Conservation (phyloP, 2,113 vertebrate genomes). For the Psilopsiagon aymara region DNA sequence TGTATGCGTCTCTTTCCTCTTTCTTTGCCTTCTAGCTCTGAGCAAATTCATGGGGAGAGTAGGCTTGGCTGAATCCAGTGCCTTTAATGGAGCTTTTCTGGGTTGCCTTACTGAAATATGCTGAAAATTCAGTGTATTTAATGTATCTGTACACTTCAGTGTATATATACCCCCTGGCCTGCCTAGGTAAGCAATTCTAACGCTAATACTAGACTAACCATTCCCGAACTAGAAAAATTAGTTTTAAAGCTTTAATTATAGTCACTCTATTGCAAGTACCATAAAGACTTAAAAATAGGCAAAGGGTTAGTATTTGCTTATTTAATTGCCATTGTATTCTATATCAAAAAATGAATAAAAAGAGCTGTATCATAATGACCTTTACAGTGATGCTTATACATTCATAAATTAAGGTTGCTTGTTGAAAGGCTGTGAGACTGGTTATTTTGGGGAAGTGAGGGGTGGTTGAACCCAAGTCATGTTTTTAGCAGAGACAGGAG, state of each 20-base stretch:
- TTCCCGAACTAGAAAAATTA: neutral
- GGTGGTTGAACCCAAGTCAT: neutral
- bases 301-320: neutral
- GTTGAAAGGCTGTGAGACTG: neutral
- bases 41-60: neutral
- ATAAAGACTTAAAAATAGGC: neutral
- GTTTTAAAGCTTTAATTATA: neutral
- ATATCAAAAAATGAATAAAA: neutral
- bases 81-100: neutral
- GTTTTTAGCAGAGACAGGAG: neutral
- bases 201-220: neutral
- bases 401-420: neutral
- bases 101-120: neutral
- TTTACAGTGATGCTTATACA: neutral
- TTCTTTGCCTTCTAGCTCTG: neutral
- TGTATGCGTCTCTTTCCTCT: neutral
- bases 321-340: neutral
- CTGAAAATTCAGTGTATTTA: neutral
- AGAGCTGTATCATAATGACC: neutral
- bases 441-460: fast-evolving
- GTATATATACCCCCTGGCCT: neutral
- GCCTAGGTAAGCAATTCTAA: neutral
- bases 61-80: neutral
- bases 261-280: neutral
- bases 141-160: neutral